Base-by-base conservation (phyloP, 2,113 vertebrate species). In the Hassar affinis region DNA sequence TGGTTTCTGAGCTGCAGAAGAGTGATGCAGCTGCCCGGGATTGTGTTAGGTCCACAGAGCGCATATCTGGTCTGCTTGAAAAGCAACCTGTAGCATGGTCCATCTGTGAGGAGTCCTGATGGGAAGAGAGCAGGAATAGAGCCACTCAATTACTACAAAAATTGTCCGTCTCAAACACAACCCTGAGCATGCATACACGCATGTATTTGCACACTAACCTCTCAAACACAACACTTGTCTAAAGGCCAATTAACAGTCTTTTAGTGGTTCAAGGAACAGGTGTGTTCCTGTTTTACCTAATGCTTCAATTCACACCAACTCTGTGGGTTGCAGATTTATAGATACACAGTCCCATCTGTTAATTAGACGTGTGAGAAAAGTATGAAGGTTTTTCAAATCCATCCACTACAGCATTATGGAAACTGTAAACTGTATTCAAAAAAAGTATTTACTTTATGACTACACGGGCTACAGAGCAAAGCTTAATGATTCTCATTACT, bases 1-100 rank as follows among this genome's bases (percentile, higher is more conserved):
- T 93, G 88, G 94, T 88, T 92, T 94, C 93, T 93, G 94, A 93
- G 93, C 93, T 96, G 94, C 94, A 94, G 93, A 95, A 95, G 93
- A 96, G 91, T 89, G 94, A 93, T 0, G 95, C 92, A 91, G 95
- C 89, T 89, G 96, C 94, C 92, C 95, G 95, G 91, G 94, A 94
- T 92, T 94, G 93, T 90, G 94, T 94, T 89, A 94, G 92, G 92
- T 79, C 83, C 77, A 69, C 12, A 71, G 52, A 69, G n/a, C 25
- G 20, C 61, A 69, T 33, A 18, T 79, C 64, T 57, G 38, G 25
- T 78, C 51, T 45, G 17, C 11, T 9, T 47, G 62, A 66, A 79
- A 84, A 78, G 62, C 35, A 27, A 9, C 62, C 27, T 30, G 30
- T 57, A 42, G 30, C n/a, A 59, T 42, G 51, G 10, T 25, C 38